Evolutionary conservation across 2,888 invertebrate species (phyloP).

Genomic region (Geophilus truncorum): DNA sequence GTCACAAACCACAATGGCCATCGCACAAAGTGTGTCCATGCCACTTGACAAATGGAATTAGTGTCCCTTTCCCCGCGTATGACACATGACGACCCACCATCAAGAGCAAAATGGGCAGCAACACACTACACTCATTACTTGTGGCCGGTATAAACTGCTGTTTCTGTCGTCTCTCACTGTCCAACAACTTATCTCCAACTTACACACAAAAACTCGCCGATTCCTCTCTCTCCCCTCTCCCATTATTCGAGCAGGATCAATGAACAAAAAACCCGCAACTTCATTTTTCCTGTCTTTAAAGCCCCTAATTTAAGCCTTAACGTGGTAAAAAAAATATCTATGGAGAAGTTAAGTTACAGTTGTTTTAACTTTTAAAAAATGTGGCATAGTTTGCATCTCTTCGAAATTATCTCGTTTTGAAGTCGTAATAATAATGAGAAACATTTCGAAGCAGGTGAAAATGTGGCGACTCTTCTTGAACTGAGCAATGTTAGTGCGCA

Average conservation of each 20-base stretch:
- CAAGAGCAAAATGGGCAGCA: slow-evolving; percentile 1
- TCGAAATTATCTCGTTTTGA: too few relatives aligned
- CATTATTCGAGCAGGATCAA: neutral
- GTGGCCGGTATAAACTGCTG: neutral
- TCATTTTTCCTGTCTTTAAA: too few relatives aligned
- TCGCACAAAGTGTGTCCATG: slow-evolving; percentile 10
- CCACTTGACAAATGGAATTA: slow-evolving; percentile 33
- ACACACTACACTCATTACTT: neutral
- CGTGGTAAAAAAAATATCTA: too few relatives aligned
- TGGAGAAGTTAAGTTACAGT: too few relatives aligned
- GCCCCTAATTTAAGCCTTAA: too few relatives aligned
- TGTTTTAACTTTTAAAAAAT: too few relatives aligned
- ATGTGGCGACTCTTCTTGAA: too few relatives aligned
- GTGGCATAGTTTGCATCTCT: too few relatives aligned
- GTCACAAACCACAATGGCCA: slow-evolving; percentile 11
- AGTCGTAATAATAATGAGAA: too few relatives aligned
- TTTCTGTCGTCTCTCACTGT: slow-evolving; percentile 7
- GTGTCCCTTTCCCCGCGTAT: slow-evolving; percentile 25
- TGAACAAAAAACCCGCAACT: neutral
- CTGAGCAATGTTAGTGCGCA: too few relatives aligned
- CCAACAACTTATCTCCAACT: slow-evolving; percentile 1
- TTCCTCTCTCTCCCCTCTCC: neutral
- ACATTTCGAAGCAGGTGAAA: too few relatives aligned
- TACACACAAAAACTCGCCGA: neutral
- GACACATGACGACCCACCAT: slow-evolving; percentile 19